Base-by-base conservation (phyloP, 35 echinoderm and acorn worm species). In the Holothuria glaberrima region DNA sequence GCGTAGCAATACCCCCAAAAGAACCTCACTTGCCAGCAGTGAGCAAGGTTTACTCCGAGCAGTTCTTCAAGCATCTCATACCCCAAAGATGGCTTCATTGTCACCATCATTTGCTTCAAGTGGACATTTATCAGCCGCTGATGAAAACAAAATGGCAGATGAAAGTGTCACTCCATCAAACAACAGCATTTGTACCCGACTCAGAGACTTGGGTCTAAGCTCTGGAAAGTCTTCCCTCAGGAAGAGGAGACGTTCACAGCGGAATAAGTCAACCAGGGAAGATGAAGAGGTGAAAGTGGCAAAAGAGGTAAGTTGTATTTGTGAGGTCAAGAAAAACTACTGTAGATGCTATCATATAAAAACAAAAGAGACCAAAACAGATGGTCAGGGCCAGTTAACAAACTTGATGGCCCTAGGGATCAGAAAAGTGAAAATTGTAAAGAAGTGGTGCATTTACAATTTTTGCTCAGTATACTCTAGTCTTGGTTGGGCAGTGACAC, bases 31-130 rank as follows among this genome's bases (percentile, higher is more conserved):
- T 16, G 71, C 16, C 33, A 29, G 71, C 34, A 75, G 44, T 25
- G 71, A 75, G 34, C 71, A 75, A 41, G 33, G 20, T n/a, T 36
- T 75, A 41, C 71, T 75, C 33, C 10, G 71, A 48, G 71, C 71
- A 12, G 71, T 75, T 22, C 71, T 75, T n/a, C 71, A 75, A 21
- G 71, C 71, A 36, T 75, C 71, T n/a, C 71, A 41, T 75, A 75
- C 71, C 34, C 71, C 71, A 38, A 75, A 75, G 34, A 45, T 75
- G 33, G 17, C 32, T 38, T 31, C 29, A 9, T 9, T 16, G 2
- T 31, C 34, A 75, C 34, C 71, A 31, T 9, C 20, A 54, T 0
- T 17, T 54, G 50, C 50, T 54, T 1, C 50, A 54, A 54, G 50
- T 54, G 50, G 13, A 54, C 9, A 54, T 54, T 54, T 54, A 54